Evolutionary conservation across 2,888 invertebrate species (phyloP), one percentile per base, ranked within the genome.

Genomic region (Mythimna albipuncta): DNA sequence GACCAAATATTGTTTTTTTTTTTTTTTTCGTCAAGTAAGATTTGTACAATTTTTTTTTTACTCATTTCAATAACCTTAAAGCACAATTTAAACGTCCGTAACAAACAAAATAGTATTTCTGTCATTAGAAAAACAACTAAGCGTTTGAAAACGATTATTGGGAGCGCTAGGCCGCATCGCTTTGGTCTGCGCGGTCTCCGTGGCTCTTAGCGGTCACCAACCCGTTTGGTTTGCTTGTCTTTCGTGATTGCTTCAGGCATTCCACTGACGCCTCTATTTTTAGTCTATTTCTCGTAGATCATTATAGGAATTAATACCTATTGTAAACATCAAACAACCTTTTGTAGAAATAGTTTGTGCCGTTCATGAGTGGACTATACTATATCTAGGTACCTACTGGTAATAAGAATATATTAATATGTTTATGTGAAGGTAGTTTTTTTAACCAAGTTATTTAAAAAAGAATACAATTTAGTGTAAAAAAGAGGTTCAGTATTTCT

Each of bases 161-260:
- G 35, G 44, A 44, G 50, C n/a, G 26, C 35, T 57, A 13, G 16
- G 72, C 57, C 35, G 79, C 35, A 7, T 63, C 54, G 21, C 13
- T 32, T 77, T 44, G 35, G 26, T 16, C n/a, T 52, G 50, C 50
- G 19, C 38, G 38, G 38, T 50, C 44, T 38, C 44, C 13, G 44
- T 35, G 35, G 44, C 61, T 41, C 21, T 41, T 41, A 66, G 54
- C 74, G 79, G 57, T 72, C 75, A 75, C 72, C 52, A 63, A 75
- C 79, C 75, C 50, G 72, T 74, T 74, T 75, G n/a, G 16, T 75
- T 58, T 50, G 38, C 50, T 67, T 75, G 47, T 58, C 50, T 47
- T 57, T 61, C 59, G 54, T 69, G 52, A 54, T 69, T 21, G 54
- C 71, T 71, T 38, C 32, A 55, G 41, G 55, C 71, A 50, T 75